These are phyloP conservation scores for Brevimyrus niger DNA, from an alignment of 2,113 vertebrate genomes.

Conservation along the genomic window DNA sequence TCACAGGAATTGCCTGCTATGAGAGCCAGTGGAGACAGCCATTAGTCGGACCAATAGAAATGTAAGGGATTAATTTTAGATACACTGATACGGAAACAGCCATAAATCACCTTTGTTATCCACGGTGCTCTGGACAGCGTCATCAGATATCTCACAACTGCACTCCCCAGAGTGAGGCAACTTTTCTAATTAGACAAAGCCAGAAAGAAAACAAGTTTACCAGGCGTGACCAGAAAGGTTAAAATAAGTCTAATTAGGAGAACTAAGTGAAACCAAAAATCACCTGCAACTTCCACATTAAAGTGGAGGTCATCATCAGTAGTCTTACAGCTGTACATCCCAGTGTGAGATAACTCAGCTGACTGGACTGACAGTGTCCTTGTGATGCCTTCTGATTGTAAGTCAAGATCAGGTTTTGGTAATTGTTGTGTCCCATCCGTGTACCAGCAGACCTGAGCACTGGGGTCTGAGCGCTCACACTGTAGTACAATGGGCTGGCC, in stretches of 20 bases:
- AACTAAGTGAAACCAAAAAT: constrained; percentile 42
- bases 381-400: constrained; percentile 39
- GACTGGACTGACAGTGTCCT: constrained; percentile 35
- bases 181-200: constrained; percentile 68
- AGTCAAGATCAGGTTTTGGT: constrained; percentile 37
- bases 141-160: constrained; percentile 61
- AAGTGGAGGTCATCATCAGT: constrained; percentile 41
- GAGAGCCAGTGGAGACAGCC: constrained; percentile 36
- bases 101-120: constrained; percentile 68
- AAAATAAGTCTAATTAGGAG: constrained; percentile 20
- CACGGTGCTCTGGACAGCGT: constrained; percentile 58
- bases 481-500: constrained; percentile 49
- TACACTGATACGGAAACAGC: constrained; percentile 55
- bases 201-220: constrained; percentile 65
- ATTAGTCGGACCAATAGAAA: constrained; percentile 56
- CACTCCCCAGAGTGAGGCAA: constrained; percentile 61
- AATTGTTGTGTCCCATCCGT: constrained; percentile 56
- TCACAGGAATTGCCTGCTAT: neutral
- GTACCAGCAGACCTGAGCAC: constrained; percentile 57
- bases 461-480: constrained; percentile 59
- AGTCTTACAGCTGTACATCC: constrained; percentile 42
- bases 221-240: constrained; percentile 36
- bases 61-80: constrained; percentile 60
- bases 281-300: constrained; percentile 59
- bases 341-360: constrained; percentile 40